phyloP scores from a whole-genome alignment of 2,113 vertebrate genomes.

The Python bivittatus region DNA sequence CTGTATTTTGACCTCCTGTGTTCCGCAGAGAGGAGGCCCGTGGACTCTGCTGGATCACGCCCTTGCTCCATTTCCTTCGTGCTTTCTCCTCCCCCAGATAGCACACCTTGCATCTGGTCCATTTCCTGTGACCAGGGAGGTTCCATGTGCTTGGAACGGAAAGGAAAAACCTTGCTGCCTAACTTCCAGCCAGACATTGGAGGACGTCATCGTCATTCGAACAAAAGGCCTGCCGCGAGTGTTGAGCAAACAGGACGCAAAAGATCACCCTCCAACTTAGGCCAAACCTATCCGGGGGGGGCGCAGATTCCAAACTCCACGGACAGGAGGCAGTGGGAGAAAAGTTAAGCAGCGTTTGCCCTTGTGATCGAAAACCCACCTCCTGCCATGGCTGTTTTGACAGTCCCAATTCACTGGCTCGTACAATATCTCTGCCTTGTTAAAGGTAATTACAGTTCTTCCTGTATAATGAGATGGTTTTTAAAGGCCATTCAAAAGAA shows the following conservation, averaged over 20 bases:
- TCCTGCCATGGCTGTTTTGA: constrained; percentile 54
- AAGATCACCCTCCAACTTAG: not conserved
- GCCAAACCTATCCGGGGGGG: not conserved
- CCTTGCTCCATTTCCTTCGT: too few relatives aligned
- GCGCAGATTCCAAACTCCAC: not conserved
- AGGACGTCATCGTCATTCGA: too few relatives aligned
- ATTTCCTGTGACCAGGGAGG: not conserved
- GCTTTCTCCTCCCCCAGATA: not conserved
- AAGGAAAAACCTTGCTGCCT: too few relatives aligned
- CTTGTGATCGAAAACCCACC: constrained; percentile 38
- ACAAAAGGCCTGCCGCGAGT: not conserved
- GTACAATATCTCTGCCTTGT: constrained; percentile 69
- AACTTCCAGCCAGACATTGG: not conserved
- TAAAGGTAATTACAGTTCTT: constrained; percentile 76
- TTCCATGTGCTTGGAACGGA: not conserved
- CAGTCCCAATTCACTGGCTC: constrained; percentile 59
- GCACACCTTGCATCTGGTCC: not conserved
- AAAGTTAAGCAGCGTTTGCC: constrained; percentile 38
- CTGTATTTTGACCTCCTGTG: not conserved
- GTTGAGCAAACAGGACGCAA: not conserved
- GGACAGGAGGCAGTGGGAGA: not conserved
- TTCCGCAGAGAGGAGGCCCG: not conserved
- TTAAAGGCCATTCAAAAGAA: constrained; percentile 81
- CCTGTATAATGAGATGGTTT: constrained; percentile 76
- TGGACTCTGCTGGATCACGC: too few relatives aligned